Percentiles rank a stretch among this genome's conserved stretches.
Evolutionary conservation across 2,797 vertebrate genomes (phyloP).

Genomic region (Spatula versicolor): DNA sequence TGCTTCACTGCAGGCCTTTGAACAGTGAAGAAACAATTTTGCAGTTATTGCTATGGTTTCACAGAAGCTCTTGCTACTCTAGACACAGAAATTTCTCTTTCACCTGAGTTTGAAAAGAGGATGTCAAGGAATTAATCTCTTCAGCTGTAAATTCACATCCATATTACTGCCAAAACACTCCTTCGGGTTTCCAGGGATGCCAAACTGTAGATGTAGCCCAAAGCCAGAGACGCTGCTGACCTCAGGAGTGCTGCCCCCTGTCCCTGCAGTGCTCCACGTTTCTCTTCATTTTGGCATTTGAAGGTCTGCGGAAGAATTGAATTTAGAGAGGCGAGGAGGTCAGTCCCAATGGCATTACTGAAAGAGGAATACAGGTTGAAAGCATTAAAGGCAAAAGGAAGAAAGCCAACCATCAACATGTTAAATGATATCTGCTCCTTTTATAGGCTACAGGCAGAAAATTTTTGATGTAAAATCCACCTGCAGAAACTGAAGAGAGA

Average conservation of each 20-base stretch:
- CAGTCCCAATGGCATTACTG: not conserved
- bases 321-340: not conserved
- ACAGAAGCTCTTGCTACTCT: not conserved
- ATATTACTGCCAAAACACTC: not conserved
- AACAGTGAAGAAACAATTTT: not conserved
- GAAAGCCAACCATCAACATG: not conserved
- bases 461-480: not conserved
- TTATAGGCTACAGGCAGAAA: not conserved
- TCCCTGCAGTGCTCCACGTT: not conserved
- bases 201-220: not conserved
- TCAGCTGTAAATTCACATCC: not conserved
- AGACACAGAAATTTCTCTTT: not conserved
- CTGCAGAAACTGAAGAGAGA: not conserved
- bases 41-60: not conserved
- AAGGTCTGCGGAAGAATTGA: not conserved
- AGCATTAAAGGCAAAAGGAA: not conserved
- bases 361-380: not conserved
- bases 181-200: not conserved
- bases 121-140: not conserved
- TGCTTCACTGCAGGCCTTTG: not conserved
- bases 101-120: not conserved
- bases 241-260: rapidly evolving
- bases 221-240: not conserved
- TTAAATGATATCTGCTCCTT: not conserved
- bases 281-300: not conserved